phyloP scores from a whole-genome alignment of 1,140 invertebrate genomes.

The Papilio machaon region DNA sequence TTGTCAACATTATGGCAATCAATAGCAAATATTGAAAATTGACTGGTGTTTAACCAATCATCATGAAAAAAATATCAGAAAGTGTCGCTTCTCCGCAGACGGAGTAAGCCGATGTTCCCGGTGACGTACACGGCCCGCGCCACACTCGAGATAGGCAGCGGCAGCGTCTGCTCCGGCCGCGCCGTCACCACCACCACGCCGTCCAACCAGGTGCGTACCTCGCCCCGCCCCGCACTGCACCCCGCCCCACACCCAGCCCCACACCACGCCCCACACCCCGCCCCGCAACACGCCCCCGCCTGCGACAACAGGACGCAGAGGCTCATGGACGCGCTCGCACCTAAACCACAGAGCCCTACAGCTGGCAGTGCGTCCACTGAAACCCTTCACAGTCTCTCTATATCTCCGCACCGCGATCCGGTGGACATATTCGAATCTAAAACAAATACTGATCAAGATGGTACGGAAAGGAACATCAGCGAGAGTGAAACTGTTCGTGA shows the following conservation, averaged over 20 bases:
- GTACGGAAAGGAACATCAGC: background rate
- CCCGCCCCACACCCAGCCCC: background rate
- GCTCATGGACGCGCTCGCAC: slow-evolving; percentile 50
- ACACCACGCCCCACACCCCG: background rate
- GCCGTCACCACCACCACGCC: slow-evolving; percentile 79
- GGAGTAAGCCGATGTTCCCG: slow-evolving; percentile 74
- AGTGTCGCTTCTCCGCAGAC: slow-evolving; percentile 56
- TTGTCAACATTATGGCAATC: no score
- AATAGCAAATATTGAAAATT: no score
- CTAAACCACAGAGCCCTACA: slow-evolving; percentile 1
- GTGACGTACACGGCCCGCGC: slow-evolving; percentile 83
- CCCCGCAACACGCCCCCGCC: slow-evolving; percentile 10
- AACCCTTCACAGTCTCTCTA: no score
- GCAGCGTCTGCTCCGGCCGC: slow-evolving; percentile 76
- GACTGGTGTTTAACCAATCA: no score
- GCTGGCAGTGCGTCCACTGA: no score
- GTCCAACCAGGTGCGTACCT: slow-evolving; percentile 78
- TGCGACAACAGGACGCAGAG: slow-evolving; percentile 31
- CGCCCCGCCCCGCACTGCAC: slow-evolving; percentile 18
- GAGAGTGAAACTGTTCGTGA: background rate
- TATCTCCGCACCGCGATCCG: no score
- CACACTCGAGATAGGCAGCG: slow-evolving; percentile 81
- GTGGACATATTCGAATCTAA: background rate
- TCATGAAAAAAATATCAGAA: background rate
- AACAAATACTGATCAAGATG: background rate